Base-by-base conservation (phyloP, 1,140 invertebrate genomes). In the Solenopsis invicta region DNA sequence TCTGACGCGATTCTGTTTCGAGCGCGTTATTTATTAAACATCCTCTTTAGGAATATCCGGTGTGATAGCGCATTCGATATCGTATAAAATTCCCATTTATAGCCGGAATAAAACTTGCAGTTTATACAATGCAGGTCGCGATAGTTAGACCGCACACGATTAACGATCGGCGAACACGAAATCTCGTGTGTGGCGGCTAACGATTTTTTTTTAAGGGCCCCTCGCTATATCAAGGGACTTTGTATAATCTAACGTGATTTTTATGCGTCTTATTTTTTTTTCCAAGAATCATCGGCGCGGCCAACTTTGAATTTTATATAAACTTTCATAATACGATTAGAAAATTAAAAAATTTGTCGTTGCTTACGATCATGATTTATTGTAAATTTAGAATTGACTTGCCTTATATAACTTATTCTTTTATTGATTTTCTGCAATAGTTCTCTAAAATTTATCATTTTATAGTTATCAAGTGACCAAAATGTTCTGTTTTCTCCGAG, bases 21-120 rank as follows among this genome's bases (percentile, higher is more conserved):
- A 21, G 18, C 67, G 80, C 18, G 37, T 82, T 74, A 82, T 74
- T 59, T 82, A 74, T 82, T 82, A 82, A 72, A 61, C 29, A 74
- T n/a, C 24, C 24, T 72, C 24, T 82, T 64, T 74, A 74, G 54
- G 29, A 61, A 74, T 61, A 61, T 61, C 67, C 41, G 80, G 56
- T 69, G 34, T 29, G 67, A 74, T 48, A n/a, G 54, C 54, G 24
- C 56, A 54, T 61, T 24, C 45, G 34, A 74, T 59, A 45, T 74
- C 54, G n/a, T 48, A 50, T 18, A 75, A 34, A 74, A 61, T 48
- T 41, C 41, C 13, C 69, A 29, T 72, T 48, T 81, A 29, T 72
- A 71, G 66, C 21, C 54, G 9, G 37, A 75, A 84, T 84, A 84
- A 84, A 74, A 84, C 69, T 84, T 74, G 37, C 48, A 75, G 45